These are phyloP conservation scores for Callorhinus ursinus DNA, from an alignment of 2,113 vertebrate species.

Conservation along the genomic window DNA sequence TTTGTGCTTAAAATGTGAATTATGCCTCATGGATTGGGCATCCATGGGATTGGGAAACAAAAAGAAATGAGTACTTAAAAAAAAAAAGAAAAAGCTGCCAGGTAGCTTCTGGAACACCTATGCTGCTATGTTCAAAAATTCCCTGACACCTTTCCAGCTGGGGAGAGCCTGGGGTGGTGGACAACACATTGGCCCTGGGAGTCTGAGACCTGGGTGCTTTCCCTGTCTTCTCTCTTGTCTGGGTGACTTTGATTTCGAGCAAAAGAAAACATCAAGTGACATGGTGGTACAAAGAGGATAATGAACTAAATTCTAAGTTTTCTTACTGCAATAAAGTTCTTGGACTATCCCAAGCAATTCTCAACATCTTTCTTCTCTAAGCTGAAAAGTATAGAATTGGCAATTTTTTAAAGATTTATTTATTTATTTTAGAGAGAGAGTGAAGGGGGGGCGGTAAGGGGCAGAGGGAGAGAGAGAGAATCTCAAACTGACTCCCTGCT, in stretches of 20 bases:
- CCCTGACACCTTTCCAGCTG: not conserved
- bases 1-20: conserved; percentile 62
- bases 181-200: not conserved
- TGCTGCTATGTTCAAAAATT: not conserved
- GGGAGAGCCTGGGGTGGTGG: not conserved
- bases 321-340: not conserved
- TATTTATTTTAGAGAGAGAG: not conserved
- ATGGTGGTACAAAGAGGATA: not conserved
- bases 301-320: not conserved
- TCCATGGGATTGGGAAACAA: not conserved
- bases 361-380: not conserved
- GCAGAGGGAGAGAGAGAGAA: not conserved
- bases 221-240: not conserved
- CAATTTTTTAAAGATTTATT: not conserved
- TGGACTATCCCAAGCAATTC: not conserved
- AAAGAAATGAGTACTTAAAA: not conserved
- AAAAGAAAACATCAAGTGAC: not conserved
- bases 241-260: not conserved
- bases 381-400: not conserved
- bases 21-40: not conserved
- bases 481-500: not conserved
- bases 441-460: not conserved
- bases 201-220: not conserved
- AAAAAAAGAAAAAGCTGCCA: not conserved
- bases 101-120: not conserved